These are phyloP conservation scores for Macropus fuliginosus DNA, from an alignment of 2,797 vertebrate species.

Conservation along the genomic window DNA sequence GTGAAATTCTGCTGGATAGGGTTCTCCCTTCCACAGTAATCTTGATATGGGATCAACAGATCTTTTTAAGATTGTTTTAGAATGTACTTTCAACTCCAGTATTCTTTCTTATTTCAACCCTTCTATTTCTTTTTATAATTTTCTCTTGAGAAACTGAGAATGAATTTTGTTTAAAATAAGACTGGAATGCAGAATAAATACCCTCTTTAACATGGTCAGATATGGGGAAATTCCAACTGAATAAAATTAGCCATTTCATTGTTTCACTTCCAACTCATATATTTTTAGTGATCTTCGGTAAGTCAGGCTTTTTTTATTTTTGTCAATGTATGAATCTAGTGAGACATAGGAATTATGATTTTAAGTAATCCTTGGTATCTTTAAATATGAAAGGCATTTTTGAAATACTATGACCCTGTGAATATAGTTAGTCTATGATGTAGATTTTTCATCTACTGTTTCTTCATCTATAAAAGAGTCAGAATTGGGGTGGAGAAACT, in stretches of 20 bases:
- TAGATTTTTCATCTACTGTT: too few species aligned
- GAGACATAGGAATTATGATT: background rate
- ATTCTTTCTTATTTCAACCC: background rate
- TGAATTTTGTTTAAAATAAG: constrained; percentile 42
- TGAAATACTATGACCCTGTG: too few species aligned
- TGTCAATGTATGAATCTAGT: background rate
- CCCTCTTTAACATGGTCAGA: background rate
- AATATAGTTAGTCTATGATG: too few species aligned
- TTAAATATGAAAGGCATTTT: background rate
- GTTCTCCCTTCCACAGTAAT: background rate
- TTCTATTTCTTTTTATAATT: constrained; percentile 18
- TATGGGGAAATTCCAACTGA: constrained; percentile 18
- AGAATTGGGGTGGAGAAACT: too few species aligned
- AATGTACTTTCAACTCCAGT: background rate
- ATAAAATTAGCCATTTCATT: background rate
- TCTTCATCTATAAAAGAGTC: too few species aligned
- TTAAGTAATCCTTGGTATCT: background rate
- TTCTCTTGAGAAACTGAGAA: background rate
- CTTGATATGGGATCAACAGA: background rate
- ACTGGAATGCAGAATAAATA: constrained; percentile 19
- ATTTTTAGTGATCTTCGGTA: background rate
- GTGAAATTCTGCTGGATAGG: background rate
- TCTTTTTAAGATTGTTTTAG: background rate
- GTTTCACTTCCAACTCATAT: background rate
- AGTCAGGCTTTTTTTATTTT: background rate